These are phyloP conservation scores for Leuctra nigra DNA, from an alignment of 2,888 invertebrate genomes.

Conservation along the genomic window DNA sequence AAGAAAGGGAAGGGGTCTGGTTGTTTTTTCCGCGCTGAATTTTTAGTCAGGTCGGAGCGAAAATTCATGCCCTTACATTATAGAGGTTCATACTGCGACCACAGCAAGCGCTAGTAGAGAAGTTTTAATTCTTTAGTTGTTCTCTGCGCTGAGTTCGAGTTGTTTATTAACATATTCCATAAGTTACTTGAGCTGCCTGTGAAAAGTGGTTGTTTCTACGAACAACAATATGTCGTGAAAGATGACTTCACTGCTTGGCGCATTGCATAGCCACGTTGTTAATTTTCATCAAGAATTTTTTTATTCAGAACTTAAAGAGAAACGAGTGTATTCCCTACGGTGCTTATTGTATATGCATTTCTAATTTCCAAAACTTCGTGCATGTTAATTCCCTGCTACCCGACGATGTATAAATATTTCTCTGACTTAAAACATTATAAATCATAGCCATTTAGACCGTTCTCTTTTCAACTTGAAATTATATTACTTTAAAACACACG, in stretches of 20 bases:
- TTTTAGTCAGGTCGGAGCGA: conserved; percentile 5
- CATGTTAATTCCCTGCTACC: neutral
- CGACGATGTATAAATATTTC: neutral
- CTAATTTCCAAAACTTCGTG: neutral
- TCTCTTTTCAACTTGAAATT: neutral
- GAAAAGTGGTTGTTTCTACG: neutral
- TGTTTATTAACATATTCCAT: conserved; percentile 8
- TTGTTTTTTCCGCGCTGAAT: conserved; percentile 7
- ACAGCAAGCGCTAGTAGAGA: neutral
- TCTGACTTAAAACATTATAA: neutral
- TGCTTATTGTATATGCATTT: conserved; percentile 7
- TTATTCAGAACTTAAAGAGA: too few relatives aligned
- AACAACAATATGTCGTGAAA: conserved; percentile 7
- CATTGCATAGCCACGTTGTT: conserved; percentile 2
- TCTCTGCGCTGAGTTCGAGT: neutral
- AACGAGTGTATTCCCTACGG: neutral
- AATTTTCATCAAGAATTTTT: conserved; percentile 9
- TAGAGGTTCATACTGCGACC: neutral
- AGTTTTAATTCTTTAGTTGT: conserved; percentile 11
- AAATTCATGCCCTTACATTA: conserved; percentile 4
- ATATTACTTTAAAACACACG: neutral
- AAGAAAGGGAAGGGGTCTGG: neutral
- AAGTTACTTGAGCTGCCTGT: neutral
- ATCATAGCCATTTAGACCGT: neutral
- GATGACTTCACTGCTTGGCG: neutral